phyloP scores from a whole-genome alignment of 2,113 vertebrate species.

The Gulo gulo region DNA sequence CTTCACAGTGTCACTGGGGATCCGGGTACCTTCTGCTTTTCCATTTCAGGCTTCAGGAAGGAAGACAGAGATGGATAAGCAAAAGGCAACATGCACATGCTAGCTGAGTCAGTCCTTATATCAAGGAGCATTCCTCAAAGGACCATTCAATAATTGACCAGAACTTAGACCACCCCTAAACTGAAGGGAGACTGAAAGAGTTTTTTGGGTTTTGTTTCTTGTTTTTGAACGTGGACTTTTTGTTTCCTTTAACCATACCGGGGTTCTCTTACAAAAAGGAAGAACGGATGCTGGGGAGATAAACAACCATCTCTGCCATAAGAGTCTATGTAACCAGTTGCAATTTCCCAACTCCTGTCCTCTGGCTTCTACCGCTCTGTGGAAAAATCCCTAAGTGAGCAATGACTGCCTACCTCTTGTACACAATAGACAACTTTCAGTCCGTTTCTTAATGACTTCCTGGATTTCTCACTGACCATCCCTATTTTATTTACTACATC shows the following conservation, averaged over 20 bases:
- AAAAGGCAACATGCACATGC: background rate
- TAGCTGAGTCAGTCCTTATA: background rate
- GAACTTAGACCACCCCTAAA: background rate
- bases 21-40: background rate
- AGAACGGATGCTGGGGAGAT: background rate
- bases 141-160: too few species aligned
- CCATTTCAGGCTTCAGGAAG: background rate
- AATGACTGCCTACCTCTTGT: background rate
- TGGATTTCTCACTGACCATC: background rate
- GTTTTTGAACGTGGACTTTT: background rate
- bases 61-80: background rate
- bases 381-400: background rate
- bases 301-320: background rate
- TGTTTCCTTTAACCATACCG: background rate
- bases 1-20: background rate
- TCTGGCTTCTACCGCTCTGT: background rate
- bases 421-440: background rate
- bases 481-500: background rate
- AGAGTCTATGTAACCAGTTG: background rate
- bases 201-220: background rate
- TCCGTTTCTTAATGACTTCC: background rate
- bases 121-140: background rate
- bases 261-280: background rate
- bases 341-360: background rate
- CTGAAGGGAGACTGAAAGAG: background rate